Base-by-base conservation (phyloP, 2,888 invertebrate genomes). In the Drosophila koepferae region DNA sequence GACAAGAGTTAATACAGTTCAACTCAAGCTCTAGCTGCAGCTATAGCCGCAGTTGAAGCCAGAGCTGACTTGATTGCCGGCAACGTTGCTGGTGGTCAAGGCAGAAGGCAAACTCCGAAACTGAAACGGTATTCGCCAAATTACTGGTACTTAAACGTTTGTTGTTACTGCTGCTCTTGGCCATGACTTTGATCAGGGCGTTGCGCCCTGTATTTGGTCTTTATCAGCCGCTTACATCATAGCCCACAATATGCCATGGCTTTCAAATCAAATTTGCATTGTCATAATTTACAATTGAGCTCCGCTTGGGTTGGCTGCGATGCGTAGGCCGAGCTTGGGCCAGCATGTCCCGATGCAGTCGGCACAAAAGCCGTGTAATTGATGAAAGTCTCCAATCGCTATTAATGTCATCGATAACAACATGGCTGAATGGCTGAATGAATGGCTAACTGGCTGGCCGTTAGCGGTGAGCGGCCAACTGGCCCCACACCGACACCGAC, bases 361-460 rank as follows among this genome's bases (percentile, higher is more conserved):
- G 63, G 41, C 49, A 63, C 68, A 71, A 81, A 72, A 51, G 64
- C 58, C 40, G 63, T 81, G 87, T 86, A 90, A 90, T 87, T 90
- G 90, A 89, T 90, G 89, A 90, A 90, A 89, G 87, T 81, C 86
- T 77, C 77, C 64, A 68, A 90, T 90, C 85, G 86, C 89, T 89
- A 90, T 87, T 86, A 87, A 87, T 90, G 87, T 89, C 87, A 87
- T 82, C 87, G 87, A 89, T 90, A 89, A 86, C 82, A 82, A 77
- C 73, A 66, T 55, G 40, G 40, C 55, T n/a, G 55, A 28, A 18
- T 55, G 54, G 38, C 54, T 40, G 54, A 14, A 31, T 54, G 53
- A 31, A 36, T 54, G 38, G 40, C 54, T 40, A 23, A 16, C 44
- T 62, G 53, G 56, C 67, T 65, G 62, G 64, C 69, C 74, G 79